These are phyloP conservation scores for Saguinus midas DNA, from an alignment of 2,113 vertebrate genomes.

Conservation along the genomic window DNA sequence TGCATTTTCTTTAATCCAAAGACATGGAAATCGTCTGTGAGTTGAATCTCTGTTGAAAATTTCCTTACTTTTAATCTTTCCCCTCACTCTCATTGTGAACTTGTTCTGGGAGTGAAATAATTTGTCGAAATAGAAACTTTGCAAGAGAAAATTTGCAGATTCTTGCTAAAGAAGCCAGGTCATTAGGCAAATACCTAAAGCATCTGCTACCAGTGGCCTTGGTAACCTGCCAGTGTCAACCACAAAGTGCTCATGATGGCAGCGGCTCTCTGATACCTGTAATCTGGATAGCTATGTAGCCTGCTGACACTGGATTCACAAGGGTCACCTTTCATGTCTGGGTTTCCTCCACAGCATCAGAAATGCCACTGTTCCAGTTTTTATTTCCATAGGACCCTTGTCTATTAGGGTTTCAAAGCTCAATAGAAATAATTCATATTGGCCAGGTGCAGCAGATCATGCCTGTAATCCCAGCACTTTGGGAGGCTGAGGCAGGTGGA, in stretches of 20 bases:
- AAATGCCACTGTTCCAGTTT: not conserved
- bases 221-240: not conserved
- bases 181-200: slow-evolving; percentile 5
- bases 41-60: not conserved
- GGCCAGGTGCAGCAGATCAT: no score
- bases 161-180: slow-evolving; percentile 2
- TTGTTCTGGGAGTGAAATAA: not conserved
- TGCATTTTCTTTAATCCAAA: not conserved
- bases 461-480: no score
- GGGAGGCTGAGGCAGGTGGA: no score
- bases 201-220: not conserved
- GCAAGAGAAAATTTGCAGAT: not conserved
- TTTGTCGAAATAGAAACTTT: not conserved
- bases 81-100: not conserved
- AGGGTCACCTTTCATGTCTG: not conserved
- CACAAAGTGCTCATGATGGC: not conserved
- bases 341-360: not conserved
- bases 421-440: no score
- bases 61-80: not conserved
- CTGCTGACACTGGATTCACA: not conserved
- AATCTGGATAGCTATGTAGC: not conserved
- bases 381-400: not conserved
- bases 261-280: not conserved
- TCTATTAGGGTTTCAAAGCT: not conserved
- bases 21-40: not conserved